Evolutionary conservation across 2,888 invertebrate species (phyloP), one percentile per base, ranked within the genome.

Genomic region (Sussaba pulchella): DNA sequence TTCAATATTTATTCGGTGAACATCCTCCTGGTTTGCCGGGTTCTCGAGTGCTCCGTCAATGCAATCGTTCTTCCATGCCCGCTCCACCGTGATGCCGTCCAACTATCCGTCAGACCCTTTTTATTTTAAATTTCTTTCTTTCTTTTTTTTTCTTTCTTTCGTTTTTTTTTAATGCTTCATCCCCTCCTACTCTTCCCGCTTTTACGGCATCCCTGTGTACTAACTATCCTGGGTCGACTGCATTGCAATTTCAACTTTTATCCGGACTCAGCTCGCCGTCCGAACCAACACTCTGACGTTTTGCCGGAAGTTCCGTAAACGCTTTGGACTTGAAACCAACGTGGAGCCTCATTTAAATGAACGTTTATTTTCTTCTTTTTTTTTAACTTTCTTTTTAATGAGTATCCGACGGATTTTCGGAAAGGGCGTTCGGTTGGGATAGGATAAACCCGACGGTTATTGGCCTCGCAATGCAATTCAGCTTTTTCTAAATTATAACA

Each of bases 1-100:
- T 76, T 69, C 72, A 72, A 80, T 80, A 76, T 76, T 80, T 80
- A 80, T 80, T 63, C 76, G 63, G 67, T 45, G 63, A 72, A 72
- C 61, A 76, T n/a, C n/a, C n/a, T 76, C 69, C 50, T 69, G 39
- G 21, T 45, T 31, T 31, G 43, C 54, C 19, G 24, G 50, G 52
- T 67, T 57, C 76, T 72, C 72, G 72, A 80, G 76, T 72, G 72
- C 72, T 80, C 41, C 47, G 72, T 72, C 80, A 80, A 80, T 76
- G 54, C 72, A 75, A 80, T 76, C 45, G 54, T 70, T 70, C 17
- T 50, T 50, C 24, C 59, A 66, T 70, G 43, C 43, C 24, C 63
- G 39, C 43, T 36, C 50, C 12, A 47, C 61, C 43, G 66, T 61
- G 52, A 71, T 67, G 67, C 52, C 36, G 43, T 66, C 66, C 66